Conservation (phyloP, 2,113 vertebrate genomes). For the Rhinopomastus cyanomelas region DNA sequence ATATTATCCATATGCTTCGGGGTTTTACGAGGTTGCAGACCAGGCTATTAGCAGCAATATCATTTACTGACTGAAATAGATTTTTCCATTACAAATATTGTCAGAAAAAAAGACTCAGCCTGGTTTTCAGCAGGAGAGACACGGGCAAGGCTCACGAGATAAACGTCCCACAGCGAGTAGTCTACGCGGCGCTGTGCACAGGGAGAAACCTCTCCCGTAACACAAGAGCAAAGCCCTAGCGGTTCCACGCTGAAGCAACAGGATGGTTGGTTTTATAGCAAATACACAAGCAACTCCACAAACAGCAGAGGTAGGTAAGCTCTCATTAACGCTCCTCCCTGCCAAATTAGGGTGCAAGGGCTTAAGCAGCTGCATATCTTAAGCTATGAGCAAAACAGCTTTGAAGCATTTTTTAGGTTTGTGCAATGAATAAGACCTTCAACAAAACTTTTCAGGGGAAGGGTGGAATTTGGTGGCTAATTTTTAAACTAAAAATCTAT, state of each 20-base stretch:
- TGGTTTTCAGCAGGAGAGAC: neutral
- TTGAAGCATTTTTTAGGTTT: neutral
- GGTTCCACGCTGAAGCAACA: neutral
- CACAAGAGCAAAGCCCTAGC: neutral
- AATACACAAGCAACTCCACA: neutral
- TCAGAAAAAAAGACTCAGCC: neutral
- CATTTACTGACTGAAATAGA: conserved; percentile 19
- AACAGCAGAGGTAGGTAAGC: neutral
- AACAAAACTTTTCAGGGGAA: neutral
- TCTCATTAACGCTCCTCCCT: neutral
- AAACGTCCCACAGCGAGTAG: neutral
- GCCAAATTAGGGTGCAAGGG: neutral
- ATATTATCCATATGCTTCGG: conserved; percentile 40
- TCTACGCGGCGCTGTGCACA: neutral
- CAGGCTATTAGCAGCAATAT: conserved; percentile 9
- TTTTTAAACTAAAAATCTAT: neutral
- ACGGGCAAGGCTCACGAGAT: neutral
- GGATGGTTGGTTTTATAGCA: neutral
- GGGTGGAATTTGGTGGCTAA: neutral
- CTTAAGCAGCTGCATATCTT: neutral
- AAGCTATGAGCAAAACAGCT: neutral
- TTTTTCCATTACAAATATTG: conserved; percentile 9
- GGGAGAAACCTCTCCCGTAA: neutral
- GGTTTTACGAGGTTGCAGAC: neutral
- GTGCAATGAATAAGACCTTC: neutral